phyloP scores from a whole-genome alignment of 2,888 invertebrate species.

The Siphonodentalium dalli region DNA sequence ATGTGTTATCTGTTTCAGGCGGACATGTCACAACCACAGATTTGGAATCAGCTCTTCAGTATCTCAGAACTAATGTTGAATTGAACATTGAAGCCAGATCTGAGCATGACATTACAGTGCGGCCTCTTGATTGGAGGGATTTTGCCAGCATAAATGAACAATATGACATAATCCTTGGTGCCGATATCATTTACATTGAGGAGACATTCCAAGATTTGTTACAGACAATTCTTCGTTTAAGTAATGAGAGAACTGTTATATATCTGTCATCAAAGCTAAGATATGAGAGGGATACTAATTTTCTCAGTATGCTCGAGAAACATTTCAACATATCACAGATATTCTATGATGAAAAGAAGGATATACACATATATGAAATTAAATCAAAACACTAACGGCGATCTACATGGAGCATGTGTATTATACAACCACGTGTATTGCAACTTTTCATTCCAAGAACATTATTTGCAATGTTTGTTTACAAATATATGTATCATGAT shows the following conservation, averaged over 20 bases:
- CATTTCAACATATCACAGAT: conserved; percentile 43
- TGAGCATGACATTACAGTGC: conserved; percentile 23
- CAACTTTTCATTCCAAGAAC: no score
- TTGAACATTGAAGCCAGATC: conserved; percentile 31
- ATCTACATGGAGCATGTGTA: no score
- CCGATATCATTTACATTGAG: conserved; percentile 63
- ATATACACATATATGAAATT: conserved; percentile 47
- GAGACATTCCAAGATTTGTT: conserved; percentile 57
- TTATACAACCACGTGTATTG: no score
- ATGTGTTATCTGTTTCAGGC: conserved; percentile 34
- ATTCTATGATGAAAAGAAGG: conserved; percentile 40
- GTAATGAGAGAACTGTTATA: conserved; percentile 34
- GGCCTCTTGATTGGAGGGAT: conserved; percentile 56
- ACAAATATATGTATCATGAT: no score
- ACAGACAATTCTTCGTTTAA: conserved; percentile 43
- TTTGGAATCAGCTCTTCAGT: conserved; percentile 39
- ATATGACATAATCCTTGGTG: conserved; percentile 60
- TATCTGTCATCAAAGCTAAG: conserved; percentile 57
- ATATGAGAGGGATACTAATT: conserved; percentile 54
- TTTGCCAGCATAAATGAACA: conserved; percentile 23
- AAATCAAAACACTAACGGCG: no score
- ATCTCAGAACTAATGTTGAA: conserved; percentile 38
- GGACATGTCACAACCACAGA: conserved; percentile 54
- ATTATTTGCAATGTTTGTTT: no score
- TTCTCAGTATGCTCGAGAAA: conserved; percentile 43